These are phyloP conservation scores for Agriotes lineatus DNA, from an alignment of 2,888 invertebrate genomes.

Conservation along the genomic window DNA sequence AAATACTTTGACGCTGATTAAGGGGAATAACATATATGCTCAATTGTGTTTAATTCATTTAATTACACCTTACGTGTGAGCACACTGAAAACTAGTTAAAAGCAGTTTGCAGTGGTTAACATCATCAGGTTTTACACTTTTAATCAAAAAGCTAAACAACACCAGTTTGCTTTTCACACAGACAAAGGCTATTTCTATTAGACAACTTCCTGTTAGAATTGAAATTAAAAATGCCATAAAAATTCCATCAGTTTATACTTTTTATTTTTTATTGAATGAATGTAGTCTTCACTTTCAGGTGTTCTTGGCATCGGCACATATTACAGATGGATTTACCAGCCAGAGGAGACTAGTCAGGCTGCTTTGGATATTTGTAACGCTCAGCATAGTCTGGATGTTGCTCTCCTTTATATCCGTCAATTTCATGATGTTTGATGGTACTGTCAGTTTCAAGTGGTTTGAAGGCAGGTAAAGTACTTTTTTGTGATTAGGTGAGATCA, in stretches of 20 bases:
- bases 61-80: too few relatives aligned
- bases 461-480: conserved; percentile 69
- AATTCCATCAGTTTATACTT: too few relatives aligned
- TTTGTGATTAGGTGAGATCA: background rate
- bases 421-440: conserved; percentile 74
- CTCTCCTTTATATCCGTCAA: conserved; percentile 76
- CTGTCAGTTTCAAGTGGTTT: conserved; percentile 75
- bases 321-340: conserved; percentile 74
- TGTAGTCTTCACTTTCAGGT: conserved; percentile 66
- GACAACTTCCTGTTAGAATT: too few relatives aligned
- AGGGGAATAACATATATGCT: too few relatives aligned
- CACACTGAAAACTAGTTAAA: too few relatives aligned
- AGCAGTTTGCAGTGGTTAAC: background rate
- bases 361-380: conserved; percentile 79
- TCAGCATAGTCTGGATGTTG: conserved; percentile 79
- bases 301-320: conserved; percentile 79
- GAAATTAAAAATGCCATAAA: too few relatives aligned
- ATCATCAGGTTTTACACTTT: background rate
- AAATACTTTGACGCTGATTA: too few relatives aligned
- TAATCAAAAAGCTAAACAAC: too few relatives aligned
- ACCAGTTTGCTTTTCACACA: too few relatives aligned
- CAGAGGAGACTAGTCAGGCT: conserved; percentile 78
- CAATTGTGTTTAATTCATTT: too few relatives aligned
- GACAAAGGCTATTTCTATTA: too few relatives aligned
- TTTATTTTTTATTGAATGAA: background rate